Evolutionary conservation across 2,888 invertebrate species (phyloP).

Genomic region (Ypsolopha sequella): DNA sequence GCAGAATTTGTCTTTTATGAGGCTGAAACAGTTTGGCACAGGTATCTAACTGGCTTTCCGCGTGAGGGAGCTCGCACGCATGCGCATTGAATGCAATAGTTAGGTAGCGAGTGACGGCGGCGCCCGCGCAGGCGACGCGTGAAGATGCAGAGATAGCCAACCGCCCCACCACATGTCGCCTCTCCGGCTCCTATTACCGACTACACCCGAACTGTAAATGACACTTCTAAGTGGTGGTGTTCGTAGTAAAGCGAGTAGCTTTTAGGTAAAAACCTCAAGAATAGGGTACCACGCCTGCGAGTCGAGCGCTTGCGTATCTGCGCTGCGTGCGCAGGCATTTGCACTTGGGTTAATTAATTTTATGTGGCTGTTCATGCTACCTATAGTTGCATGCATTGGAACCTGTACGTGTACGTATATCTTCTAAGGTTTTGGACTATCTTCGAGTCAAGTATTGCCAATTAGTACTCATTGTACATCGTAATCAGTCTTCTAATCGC

Average conservation of each 20-base stretch:
- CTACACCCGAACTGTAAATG: no score
- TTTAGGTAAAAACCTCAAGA: no score
- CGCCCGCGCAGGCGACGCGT: constrained; percentile 33
- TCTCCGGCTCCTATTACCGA: background rate
- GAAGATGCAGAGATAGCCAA: constrained; percentile 56
- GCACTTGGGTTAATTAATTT: background rate
- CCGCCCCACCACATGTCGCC: constrained; percentile 47
- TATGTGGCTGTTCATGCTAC: background rate
- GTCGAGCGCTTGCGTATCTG: background rate
- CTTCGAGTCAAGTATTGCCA: no score
- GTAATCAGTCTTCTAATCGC: no score
- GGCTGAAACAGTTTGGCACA: background rate
- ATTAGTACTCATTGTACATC: no score
- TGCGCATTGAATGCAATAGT: background rate
- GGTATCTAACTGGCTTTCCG: background rate
- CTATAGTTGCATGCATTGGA: no score
- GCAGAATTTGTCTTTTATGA: no score
- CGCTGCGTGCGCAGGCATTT: background rate
- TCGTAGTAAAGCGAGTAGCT: no score
- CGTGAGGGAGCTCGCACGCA: background rate
- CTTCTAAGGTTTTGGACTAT: no score
- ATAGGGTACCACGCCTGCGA: no score
- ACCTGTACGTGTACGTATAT: no score
- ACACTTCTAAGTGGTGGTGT: no score
- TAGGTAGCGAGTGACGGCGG: constrained; percentile 2